These are phyloP conservation scores for Danionella cerebrum DNA, from an alignment of 2,113 vertebrate genomes.

Conservation along the genomic window DNA sequence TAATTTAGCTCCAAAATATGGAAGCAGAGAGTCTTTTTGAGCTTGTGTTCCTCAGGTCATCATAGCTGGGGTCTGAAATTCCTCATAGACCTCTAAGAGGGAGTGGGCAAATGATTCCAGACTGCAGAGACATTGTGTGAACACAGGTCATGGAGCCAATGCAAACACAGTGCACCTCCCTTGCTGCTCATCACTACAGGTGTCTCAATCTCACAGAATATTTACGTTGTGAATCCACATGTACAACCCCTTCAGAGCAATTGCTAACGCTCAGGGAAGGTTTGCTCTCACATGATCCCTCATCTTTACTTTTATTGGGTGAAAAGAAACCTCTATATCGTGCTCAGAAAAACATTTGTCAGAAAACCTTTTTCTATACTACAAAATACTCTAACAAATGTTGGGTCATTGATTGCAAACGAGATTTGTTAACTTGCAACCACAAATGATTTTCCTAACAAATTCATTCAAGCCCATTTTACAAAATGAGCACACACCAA, in stretches of 20 bases:
- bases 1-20: background rate
- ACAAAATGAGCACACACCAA: too few relatives aligned
- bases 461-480: too few relatives aligned
- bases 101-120: constrained; percentile 31
- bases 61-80: constrained; percentile 35
- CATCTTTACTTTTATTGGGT: too few relatives aligned
- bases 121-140: constrained; percentile 23
- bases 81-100: constrained; percentile 43
- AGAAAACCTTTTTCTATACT: too few relatives aligned
- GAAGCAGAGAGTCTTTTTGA: background rate
- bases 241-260: background rate
- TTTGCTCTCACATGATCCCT: background rate
- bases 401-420: too few relatives aligned
- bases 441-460: too few relatives aligned
- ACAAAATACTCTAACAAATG: too few relatives aligned
- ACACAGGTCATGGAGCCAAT: constrained; percentile 25
- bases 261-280: background rate
- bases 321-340: too few relatives aligned
- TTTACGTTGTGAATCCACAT: background rate
- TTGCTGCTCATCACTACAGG: constrained; percentile 12
- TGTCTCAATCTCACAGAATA: background rate
- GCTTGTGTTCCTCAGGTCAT: background rate
- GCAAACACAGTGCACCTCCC: constrained; percentile 19
- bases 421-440: too few relatives aligned
- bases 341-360: too few relatives aligned